A percentile compares a stretch with the other conserved stretches of the same genome.
These are phyloP conservation scores for Remorina albescens DNA, from an alignment of 2,797 vertebrate genomes.

Conservation along the genomic window DNA sequence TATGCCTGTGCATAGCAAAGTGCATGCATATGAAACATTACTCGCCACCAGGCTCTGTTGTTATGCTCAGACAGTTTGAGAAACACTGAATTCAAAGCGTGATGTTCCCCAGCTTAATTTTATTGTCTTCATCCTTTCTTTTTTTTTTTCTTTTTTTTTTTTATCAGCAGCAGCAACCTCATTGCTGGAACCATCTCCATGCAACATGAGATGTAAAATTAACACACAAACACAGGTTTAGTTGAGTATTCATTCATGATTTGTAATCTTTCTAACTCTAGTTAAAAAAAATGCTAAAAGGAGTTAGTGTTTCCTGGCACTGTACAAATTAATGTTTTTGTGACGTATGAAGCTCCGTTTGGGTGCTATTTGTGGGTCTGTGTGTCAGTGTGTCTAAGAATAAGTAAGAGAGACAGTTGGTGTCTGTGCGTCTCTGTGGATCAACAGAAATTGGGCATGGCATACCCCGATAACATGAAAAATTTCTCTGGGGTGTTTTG, in stretches of 20 bases:
- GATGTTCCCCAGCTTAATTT: too few species aligned
- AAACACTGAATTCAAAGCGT: too few species aligned
- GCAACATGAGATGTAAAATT: conserved; percentile 27
- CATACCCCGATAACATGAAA: conserved; percentile 53
- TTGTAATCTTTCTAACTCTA: conserved; percentile 35
- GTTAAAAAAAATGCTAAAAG: conserved; percentile 64
- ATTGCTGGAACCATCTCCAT: conserved; percentile 28
- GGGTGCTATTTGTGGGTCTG: conserved; percentile 28
- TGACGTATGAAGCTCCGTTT: conserved; percentile 54
- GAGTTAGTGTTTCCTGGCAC: conserved; percentile 69
- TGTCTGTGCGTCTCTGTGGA: conserved; percentile 39
- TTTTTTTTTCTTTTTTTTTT: conserved; percentile 25
- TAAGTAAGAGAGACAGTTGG: background rate
- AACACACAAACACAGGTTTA: conserved; percentile 2
- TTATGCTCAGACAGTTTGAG: too few species aligned
- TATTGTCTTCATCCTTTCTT: too few species aligned
- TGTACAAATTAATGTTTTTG: conserved; percentile 71
- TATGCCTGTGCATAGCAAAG: too few species aligned
- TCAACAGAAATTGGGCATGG: conserved; percentile 59
- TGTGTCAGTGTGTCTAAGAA: conserved; percentile 18
- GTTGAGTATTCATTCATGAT: conserved; percentile 42
- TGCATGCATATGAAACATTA: too few species aligned
- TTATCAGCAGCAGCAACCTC: conserved; percentile 31
- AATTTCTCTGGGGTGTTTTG: conserved; percentile 62
- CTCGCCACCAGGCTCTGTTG: too few species aligned